These are phyloP conservation scores for Pelagia noctiluca DNA, from an alignment of 30 jellyfish, hydroid and myxozoan species.

Conservation along the genomic window DNA sequence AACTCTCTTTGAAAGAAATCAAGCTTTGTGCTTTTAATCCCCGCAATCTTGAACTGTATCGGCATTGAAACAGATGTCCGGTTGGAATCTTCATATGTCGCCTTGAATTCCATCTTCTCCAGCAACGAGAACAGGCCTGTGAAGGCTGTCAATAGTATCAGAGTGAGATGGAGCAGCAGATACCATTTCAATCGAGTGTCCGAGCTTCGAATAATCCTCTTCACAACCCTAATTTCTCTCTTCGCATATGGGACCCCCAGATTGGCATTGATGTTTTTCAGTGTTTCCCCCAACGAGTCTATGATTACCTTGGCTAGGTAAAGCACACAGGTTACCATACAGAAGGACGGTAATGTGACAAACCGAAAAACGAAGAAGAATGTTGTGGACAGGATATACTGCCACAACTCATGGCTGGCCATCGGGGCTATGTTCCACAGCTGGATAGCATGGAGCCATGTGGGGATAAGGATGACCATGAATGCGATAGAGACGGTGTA, in stretches of 20 bases:
- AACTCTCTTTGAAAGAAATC: no score
- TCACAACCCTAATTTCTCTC: conserved; percentile 52
- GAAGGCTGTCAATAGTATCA: conserved; percentile 50
- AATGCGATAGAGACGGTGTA: not conserved
- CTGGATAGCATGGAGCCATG: conserved; percentile 19
- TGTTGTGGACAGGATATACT: not conserved
- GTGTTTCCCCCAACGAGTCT: conserved; percentile 41
- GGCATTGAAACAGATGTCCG: not conserved
- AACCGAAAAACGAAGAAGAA: conserved; percentile 26
- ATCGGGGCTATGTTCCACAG: not conserved
- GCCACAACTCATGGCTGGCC: not conserved
- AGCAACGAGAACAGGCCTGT: conserved; percentile 58
- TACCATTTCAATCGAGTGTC: conserved; percentile 65
- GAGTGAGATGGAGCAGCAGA: conserved; percentile 37
- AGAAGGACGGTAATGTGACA: conserved; percentile 65
- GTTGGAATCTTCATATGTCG: not conserved
- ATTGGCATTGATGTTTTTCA: conserved; percentile 33
- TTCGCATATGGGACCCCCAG: conserved; percentile 71
- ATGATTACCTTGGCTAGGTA: conserved; percentile 56
- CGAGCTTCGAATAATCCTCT: conserved; percentile 33
- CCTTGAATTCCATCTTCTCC: conserved; percentile 2
- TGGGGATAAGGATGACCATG: not conserved
- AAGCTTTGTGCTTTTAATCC: no score
- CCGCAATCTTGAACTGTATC: no score
- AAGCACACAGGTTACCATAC: conserved; percentile 49